These are phyloP conservation scores for Pheosia gnoma DNA, from an alignment of 2,888 invertebrate species.

Conservation along the genomic window DNA sequence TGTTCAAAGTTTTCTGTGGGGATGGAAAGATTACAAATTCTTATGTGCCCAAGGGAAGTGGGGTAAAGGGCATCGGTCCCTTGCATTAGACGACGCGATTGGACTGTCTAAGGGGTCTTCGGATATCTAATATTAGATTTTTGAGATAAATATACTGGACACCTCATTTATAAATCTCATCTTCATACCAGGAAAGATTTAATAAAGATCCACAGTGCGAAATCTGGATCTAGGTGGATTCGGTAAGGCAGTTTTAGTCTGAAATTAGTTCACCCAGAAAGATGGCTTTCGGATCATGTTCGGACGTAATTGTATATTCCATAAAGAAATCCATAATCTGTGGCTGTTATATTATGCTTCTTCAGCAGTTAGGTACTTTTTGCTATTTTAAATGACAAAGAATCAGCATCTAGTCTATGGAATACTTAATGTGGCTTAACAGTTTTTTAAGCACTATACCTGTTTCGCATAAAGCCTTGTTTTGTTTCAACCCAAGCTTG, in stretches of 20 bases:
- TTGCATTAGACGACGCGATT: slow-evolving; percentile 18
- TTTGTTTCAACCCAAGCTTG: neutral
- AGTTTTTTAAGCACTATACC: neutral
- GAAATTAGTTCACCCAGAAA: no score
- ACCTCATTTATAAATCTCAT: no score
- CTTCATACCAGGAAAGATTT: no score
- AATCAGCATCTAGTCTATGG: neutral
- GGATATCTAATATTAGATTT: neutral
- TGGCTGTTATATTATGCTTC: no score
- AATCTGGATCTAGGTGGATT: no score
- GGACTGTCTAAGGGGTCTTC: neutral
- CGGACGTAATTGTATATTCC: no score
- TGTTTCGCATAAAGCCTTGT: neutral
- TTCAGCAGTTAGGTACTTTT: no score
- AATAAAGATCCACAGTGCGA: no score
- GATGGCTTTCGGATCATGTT: no score
- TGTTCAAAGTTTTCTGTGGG: slow-evolving; percentile 20
- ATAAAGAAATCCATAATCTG: no score
- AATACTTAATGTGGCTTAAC: neutral
- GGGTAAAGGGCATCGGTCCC: slow-evolving; percentile 35
- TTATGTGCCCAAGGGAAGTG: slow-evolving; percentile 30
- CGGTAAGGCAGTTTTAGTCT: no score
- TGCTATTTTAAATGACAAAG: neutral
- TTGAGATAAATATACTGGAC: no score
- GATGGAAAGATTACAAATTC: slow-evolving; percentile 26